Evolutionary conservation across 2,888 invertebrate genomes (phyloP).

Genomic region (Sisyra nigra): DNA sequence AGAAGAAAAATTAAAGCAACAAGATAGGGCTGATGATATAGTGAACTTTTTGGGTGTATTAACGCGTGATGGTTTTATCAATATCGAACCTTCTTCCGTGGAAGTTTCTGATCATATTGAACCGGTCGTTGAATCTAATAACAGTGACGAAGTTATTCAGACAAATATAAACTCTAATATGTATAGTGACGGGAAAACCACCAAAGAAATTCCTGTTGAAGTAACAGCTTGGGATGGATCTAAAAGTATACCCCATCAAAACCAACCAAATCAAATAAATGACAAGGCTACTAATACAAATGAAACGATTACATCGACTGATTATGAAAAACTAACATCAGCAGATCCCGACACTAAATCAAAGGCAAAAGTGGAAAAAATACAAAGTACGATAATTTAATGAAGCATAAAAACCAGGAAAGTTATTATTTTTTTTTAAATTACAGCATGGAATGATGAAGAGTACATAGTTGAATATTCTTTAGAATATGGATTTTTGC

Average conservation of each 20-base stretch:
- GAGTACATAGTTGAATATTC: slow-evolving; percentile 97
- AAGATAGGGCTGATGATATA: slow-evolving; percentile 40
- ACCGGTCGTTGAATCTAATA: background rate
- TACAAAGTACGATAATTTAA: too few relatives aligned
- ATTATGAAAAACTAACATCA: background rate
- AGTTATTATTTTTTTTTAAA: background rate
- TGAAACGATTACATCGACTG: slow-evolving; percentile 11
- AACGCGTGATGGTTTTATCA: slow-evolving; percentile 48
- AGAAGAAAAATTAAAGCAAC: slow-evolving; percentile 54
- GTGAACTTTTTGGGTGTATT: slow-evolving; percentile 43
- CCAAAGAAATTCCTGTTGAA: background rate
- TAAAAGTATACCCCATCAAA: too few relatives aligned
- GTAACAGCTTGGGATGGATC: slow-evolving; percentile 21
- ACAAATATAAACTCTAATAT: background rate
- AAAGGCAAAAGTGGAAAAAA: too few relatives aligned
- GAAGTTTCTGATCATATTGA: slow-evolving; percentile 24
- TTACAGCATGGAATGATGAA: slow-evolving; percentile 54
- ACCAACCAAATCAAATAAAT: background rate
- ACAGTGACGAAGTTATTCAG: background rate
- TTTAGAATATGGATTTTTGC: slow-evolving; percentile 88
- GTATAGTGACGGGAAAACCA: background rate
- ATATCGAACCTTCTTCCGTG: slow-evolving; percentile 49
- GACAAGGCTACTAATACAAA: slow-evolving; percentile 5
- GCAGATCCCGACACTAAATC: too few relatives aligned
- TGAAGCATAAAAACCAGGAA: background rate